Evolutionary conservation across 2,113 vertebrate genomes (phyloP), one percentile per base, ranked within the genome.

Genomic region (Aspidoscelis tigris): DNA sequence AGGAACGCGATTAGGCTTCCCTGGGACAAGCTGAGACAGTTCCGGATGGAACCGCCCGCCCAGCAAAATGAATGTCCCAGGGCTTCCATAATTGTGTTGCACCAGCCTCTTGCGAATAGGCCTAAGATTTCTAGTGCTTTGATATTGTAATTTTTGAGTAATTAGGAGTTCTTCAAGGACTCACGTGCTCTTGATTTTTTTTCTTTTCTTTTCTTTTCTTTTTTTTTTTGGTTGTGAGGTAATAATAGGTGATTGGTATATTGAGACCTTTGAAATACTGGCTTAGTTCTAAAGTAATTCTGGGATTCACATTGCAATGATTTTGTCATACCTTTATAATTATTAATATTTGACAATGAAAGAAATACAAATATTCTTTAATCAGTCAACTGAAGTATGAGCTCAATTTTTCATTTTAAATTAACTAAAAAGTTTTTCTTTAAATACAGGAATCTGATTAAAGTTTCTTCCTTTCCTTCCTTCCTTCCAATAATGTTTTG

Each of bases 401-500:
- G 43, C 14, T 80, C 26, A 50, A 26, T 70, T 80, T 80, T 58
- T 69, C 39, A 9, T 81, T 12, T 44, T 61, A 53, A 53, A 81
- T 10, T 44, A 71, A 39, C 14, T 39, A 64, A 44, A 0, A 41
- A 43, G 74, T 9, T 55, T 61, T 18, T 61, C 18, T 61, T 61
- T 61, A 14, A 61, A 82, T 84, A 76, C 20, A 39, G 66, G 83
- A 86, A 86, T 86, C 24, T 88, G 53, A 78, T 92, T 88, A 85
- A 90, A 86, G 88, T 87, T 55, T 26, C 39, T 24, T 22, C 33
- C 14, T 39, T 43, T 24, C 24, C 74, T 88, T 86, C 50, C 83
- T 91, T 89, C 39, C 33, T 68, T 87, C 86, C 86, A 80, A 92
- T 84, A 73, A 71, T 58, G 73, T 76, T 92, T 81, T 80, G 55